Evolutionary conservation across 1,140 invertebrate species (phyloP).

Genomic region (Ditylenchus dipsaci): DNA sequence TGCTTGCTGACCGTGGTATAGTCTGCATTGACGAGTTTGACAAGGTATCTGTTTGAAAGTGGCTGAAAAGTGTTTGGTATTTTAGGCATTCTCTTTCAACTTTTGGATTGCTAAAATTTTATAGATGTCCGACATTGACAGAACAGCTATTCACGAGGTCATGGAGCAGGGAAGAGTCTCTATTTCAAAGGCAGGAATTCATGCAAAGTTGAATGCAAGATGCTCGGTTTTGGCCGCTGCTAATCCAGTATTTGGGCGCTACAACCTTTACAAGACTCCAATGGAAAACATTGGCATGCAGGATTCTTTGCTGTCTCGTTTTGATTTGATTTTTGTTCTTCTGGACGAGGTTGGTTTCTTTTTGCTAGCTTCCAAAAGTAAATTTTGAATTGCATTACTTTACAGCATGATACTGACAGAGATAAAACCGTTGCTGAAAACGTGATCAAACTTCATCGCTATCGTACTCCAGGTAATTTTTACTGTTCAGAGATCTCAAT

Average conservation of each 20-base stretch:
- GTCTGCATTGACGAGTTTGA: constrained; percentile 99
- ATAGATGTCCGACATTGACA: constrained; percentile 94
- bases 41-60: constrained; percentile 64
- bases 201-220: constrained; percentile 91
- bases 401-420: constrained; percentile 72
- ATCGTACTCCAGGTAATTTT: constrained; percentile 68
- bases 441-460: constrained; percentile 93
- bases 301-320: constrained; percentile 94
- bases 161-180: constrained; percentile 76
- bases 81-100: no score
- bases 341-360: constrained; percentile 69
- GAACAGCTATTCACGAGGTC: constrained; percentile 97
- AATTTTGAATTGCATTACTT: neutral
- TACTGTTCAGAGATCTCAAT: no score
- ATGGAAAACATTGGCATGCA: constrained; percentile 99
- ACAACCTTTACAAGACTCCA: constrained; percentile 96
- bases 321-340: constrained; percentile 96
- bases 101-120: constrained; percentile 3
- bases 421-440: constrained; percentile 91
- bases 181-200: constrained; percentile 96
- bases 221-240: constrained; percentile 96
- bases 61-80: neutral
- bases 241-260: constrained; percentile 98
- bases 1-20: constrained; percentile 92
- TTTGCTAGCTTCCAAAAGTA: neutral